A percentile compares a stretch with the other conserved stretches of the same genome.
phyloP scores from a whole-genome alignment of 1,140 invertebrate genomes.

The Myzus persicae region DNA sequence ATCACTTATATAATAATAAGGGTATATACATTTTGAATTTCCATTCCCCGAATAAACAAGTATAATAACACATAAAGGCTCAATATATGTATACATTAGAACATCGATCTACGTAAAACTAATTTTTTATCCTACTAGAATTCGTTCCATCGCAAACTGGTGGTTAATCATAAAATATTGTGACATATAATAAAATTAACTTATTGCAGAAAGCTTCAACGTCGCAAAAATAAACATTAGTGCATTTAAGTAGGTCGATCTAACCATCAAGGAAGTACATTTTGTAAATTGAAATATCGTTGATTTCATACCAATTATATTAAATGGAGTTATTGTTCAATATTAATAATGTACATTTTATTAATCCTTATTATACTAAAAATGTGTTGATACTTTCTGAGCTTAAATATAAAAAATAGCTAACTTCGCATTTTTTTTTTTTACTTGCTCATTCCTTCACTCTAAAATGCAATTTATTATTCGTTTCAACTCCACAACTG shows the following conservation, averaged over 20 bases:
- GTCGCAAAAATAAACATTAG: neutral
- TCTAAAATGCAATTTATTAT: slow-evolving; percentile 26
- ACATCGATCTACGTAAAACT: no score
- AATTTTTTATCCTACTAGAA: no score
- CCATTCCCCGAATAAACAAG: no score
- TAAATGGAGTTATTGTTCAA: neutral
- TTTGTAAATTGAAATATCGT: neutral
- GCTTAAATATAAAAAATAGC: neutral
- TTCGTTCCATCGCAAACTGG: no score
- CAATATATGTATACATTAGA: no score
- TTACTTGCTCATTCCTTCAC: neutral
- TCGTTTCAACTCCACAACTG: neutral
- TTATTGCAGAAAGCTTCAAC: neutral
- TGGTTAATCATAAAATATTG: no score
- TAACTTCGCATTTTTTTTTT: neutral
- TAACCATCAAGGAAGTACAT: neutral
- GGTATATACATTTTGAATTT: no score
- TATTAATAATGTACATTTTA: neutral
- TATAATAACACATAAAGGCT: no score
- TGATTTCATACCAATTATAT: neutral
- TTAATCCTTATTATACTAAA: neutral
- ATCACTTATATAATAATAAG: neutral
- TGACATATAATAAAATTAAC: no score
- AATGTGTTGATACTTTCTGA: neutral
- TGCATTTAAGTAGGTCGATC: neutral